Evolutionary conservation across 1,140 invertebrate genomes (phyloP).

Genomic region (Musca vetustissima): DNA sequence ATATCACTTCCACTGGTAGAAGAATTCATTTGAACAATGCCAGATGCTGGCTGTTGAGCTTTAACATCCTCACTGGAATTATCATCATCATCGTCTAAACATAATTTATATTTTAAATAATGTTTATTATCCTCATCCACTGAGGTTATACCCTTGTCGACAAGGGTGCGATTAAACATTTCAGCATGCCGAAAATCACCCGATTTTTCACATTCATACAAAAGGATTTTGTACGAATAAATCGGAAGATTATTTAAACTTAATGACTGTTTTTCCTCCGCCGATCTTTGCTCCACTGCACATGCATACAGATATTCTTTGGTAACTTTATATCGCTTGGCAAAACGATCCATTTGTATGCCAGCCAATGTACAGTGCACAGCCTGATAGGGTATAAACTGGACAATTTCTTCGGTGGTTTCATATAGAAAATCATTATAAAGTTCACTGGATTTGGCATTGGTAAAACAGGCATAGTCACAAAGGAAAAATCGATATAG

Average conservation of each 20-base stretch:
- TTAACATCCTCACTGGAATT: neutral
- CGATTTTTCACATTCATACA: conserved; percentile 26
- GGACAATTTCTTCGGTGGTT: conserved; percentile 25
- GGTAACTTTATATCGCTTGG: conserved; percentile 3
- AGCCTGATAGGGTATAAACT: conserved; percentile 28
- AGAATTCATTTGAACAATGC: no score
- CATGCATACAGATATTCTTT: conserved; percentile 23
- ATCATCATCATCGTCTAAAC: neutral
- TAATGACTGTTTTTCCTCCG: neutral
- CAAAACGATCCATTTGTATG: conserved; percentile 16
- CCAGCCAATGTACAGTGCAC: conserved; percentile 26
- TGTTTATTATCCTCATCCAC: conserved; percentile 14
- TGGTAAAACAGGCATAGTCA: conserved; percentile 26
- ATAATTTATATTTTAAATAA: conserved; percentile 19
- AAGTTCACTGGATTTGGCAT: conserved; percentile 11
- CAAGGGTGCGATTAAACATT: conserved; percentile 21
- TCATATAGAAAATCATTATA: conserved; percentile 28
- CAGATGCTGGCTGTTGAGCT: neutral
- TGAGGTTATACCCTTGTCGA: conserved; percentile 16
- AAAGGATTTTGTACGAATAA: conserved; percentile 27
- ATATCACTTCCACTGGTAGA: no score
- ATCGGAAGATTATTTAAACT: conserved; percentile 4
- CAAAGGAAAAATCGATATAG: conserved; percentile 28
- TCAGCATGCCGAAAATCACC: conserved; percentile 10
- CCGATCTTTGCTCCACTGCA: conserved; percentile 2